These are phyloP conservation scores for Apodemus sylvaticus DNA, from an alignment of 2,113 vertebrate genomes.

Conservation along the genomic window DNA sequence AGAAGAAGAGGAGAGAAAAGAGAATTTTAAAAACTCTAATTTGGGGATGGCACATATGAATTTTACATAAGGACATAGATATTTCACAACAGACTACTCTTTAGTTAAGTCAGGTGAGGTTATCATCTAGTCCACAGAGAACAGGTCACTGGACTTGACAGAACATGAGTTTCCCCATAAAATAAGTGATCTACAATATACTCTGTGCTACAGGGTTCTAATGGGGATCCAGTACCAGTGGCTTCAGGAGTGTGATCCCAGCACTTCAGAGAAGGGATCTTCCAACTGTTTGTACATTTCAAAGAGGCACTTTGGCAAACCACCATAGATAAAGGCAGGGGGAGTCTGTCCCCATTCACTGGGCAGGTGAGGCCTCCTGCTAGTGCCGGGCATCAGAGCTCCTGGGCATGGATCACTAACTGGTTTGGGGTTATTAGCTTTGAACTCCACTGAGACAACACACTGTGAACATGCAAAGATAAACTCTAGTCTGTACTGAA, in stretches of 20 bases:
- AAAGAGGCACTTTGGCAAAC: neutral
- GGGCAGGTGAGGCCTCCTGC: neutral
- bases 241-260: neutral
- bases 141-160: neutral
- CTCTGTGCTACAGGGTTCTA: neutral
- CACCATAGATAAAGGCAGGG: neutral
- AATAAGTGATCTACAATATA: neutral
- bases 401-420: neutral
- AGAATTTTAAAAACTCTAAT: neutral
- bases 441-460: conserved; percentile 58
- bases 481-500: conserved; percentile 22
- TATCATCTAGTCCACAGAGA: neutral
- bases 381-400: neutral
- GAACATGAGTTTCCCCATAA: neutral
- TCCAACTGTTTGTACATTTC: neutral
- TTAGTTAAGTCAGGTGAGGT: neutral
- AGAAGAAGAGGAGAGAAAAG: no score
- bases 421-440: conserved; percentile 19
- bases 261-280: neutral
- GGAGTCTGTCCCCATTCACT: neutral
- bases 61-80: neutral
- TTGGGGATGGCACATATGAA: neutral
- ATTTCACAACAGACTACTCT: conserved; percentile 25
- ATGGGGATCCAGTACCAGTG: neutral
- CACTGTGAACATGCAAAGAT: neutral